Evolutionary conservation across 2,113 vertebrate species (phyloP).

Genomic region (Hemicordylus capensis): DNA sequence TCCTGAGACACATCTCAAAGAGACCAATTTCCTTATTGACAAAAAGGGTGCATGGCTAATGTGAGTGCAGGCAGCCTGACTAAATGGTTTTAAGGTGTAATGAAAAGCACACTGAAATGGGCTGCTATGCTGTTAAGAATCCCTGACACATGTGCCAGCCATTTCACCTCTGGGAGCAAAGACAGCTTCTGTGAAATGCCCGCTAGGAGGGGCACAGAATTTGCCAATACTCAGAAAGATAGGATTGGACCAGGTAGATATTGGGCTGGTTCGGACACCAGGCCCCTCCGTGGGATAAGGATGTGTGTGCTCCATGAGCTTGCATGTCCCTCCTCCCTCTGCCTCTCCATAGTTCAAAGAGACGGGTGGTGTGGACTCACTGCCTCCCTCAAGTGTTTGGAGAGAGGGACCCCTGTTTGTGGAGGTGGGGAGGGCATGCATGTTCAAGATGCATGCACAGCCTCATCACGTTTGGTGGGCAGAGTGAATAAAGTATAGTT

Average conservation of each 20-base stretch:
- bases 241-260: background rate
- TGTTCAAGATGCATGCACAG: no score
- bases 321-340: no score
- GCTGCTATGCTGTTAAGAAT: background rate
- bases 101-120: background rate
- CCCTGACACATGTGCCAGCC: background rate
- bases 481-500: no score
- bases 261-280: no score
- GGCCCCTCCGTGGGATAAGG: no score
- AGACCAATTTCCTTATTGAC: background rate
- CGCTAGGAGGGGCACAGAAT: background rate
- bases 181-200: constrained; percentile 1
- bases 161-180: constrained; percentile 4
- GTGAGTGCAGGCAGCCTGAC: background rate
- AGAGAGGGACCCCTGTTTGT: no score
- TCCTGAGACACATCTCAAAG: background rate
- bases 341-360: no score
- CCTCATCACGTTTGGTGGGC: no score
- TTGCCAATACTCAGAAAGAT: background rate
- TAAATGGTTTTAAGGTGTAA: background rate
- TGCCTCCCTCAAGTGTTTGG: no score
- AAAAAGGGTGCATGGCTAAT: rapidly evolving
- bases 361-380: no score
- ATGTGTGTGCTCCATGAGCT: no score
- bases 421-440: no score